Conservation (phyloP, 1,140 invertebrate genomes). For the Muscidifurax raptorellus region DNA sequence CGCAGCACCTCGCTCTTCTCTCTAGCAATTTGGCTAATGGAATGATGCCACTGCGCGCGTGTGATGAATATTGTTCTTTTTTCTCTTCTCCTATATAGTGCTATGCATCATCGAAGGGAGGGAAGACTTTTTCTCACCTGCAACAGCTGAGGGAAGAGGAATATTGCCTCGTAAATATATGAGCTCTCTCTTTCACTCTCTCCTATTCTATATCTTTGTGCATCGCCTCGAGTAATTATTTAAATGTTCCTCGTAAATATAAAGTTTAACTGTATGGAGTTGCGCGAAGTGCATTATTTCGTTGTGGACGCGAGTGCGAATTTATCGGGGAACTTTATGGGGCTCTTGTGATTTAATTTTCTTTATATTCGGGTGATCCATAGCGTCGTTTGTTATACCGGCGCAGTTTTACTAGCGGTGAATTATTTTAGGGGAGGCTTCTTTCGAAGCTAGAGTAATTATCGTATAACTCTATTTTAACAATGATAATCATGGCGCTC, state of each 20-base stretch:
- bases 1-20: background rate
- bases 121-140: background rate
- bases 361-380: background rate
- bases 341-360: background rate
- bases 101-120: background rate
- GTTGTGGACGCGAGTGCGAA: background rate
- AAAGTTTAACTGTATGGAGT: background rate
- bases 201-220: background rate
- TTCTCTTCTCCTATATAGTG: background rate
- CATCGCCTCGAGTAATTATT: slow-evolving; percentile 20
- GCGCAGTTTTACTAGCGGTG: background rate
- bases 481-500: too few species aligned
- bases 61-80: background rate
- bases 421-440: too few species aligned
- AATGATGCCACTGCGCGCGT: slow-evolving; percentile 2
- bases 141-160: background rate
- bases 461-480: too few species aligned
- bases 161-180: background rate
- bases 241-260: background rate
- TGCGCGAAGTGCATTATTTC: background rate
- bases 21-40: slow-evolving; percentile 21
- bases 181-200: too few species aligned
- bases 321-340: background rate
- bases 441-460: too few species aligned
- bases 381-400: background rate